These are phyloP conservation scores for Mobula hypostoma DNA, from an alignment of 2,113 vertebrate genomes.

Conservation along the genomic window DNA sequence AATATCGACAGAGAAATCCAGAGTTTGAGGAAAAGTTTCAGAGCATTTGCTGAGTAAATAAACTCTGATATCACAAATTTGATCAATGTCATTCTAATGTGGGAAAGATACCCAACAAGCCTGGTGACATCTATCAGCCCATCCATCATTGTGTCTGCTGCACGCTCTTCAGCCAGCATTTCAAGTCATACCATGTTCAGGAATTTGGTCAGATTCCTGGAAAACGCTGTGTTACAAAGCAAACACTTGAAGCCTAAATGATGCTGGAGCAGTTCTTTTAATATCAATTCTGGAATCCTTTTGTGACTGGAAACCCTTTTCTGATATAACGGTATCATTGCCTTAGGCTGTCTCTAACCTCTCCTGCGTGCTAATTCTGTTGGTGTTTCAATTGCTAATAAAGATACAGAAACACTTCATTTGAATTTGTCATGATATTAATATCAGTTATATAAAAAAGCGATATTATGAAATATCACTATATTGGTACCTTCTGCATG, in stretches of 20 bases:
- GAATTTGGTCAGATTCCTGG: slow-evolving; percentile 57
- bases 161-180: slow-evolving; percentile 65
- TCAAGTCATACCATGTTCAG: slow-evolving; percentile 67
- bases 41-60: slow-evolving; percentile 10
- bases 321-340: not conserved
- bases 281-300: not conserved
- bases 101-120: not conserved
- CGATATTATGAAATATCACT: not conserved
- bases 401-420: not conserved
- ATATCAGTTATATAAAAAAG: not conserved
- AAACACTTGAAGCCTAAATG: slow-evolving; percentile 69
- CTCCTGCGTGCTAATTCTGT: slow-evolving; percentile 12
- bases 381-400: not conserved
- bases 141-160: slow-evolving; percentile 62
- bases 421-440: not conserved
- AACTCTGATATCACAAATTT: slow-evolving; percentile 6
- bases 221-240: slow-evolving; percentile 47
- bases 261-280: slow-evolving; percentile 42
- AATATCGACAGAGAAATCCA: slow-evolving; percentile 24
- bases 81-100: not conserved
- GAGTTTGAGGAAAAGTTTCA: not conserved
- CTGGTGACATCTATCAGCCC: slow-evolving; percentile 66
- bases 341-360: not conserved
- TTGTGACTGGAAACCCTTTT: slow-evolving; percentile 4
- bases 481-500: not conserved